phyloP scores from a whole-genome alignment of 2,113 vertebrate species.

The Aspidoscelis tigris region DNA sequence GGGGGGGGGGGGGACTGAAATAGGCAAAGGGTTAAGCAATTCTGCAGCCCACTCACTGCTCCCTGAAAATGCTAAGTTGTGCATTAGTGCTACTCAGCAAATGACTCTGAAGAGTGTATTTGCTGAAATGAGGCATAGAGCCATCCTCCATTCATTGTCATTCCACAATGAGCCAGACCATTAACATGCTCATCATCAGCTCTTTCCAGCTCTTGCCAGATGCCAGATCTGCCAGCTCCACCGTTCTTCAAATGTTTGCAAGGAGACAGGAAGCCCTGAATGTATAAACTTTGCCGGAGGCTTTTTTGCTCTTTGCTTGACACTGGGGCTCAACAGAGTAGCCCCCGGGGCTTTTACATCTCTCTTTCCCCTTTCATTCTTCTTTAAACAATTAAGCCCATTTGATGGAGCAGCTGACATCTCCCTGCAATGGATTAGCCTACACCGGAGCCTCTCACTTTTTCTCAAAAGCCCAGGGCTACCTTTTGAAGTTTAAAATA shows the following conservation, averaged over 20 bases:
- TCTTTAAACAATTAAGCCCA: constrained; percentile 32
- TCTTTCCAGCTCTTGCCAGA: constrained; percentile 7
- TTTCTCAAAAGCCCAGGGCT: constrained; percentile 9
- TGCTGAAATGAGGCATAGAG: neutral
- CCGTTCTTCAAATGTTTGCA: neutral
- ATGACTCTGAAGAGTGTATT: no score
- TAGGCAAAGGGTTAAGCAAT: neutral
- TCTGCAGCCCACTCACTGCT: neutral
- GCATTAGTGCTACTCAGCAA: neutral
- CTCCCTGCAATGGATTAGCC: neutral
- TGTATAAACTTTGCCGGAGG: constrained; percentile 27
- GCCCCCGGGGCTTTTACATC: neutral
- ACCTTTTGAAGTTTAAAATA: constrained; percentile 28
- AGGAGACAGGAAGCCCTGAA: constrained; percentile 11
- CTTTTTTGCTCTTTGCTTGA: constrained; percentile 11
- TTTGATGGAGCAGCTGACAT: constrained; percentile 35
- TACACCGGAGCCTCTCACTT: neutral
- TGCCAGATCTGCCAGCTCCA: neutral
- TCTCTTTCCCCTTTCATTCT: constrained; percentile 24
- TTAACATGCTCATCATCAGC: constrained; percentile 19
- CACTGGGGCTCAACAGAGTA: neutral
- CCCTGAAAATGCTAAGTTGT: neutral
- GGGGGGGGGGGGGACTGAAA: no score
- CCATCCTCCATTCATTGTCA: neutral
- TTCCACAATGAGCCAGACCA: neutral